Conservation (phyloP, 2,797 vertebrate genomes). For the Orientallactaga sibirica region DNA sequence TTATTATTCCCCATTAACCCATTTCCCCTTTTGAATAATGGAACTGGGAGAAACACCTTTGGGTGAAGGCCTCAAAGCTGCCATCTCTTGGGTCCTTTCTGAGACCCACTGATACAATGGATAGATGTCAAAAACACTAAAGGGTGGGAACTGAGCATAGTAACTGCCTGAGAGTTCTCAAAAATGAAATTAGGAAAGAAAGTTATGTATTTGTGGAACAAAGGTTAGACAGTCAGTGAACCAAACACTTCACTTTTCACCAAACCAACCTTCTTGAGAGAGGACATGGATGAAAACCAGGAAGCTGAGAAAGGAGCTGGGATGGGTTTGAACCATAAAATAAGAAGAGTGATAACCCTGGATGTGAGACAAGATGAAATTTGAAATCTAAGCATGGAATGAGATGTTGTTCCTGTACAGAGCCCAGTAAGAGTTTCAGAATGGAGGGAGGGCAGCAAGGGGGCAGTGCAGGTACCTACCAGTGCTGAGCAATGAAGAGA, state of each 20-base stretch:
- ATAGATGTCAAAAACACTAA: not conserved
- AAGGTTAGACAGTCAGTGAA: not conserved
- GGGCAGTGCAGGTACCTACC: not conserved
- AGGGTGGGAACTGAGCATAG: not conserved
- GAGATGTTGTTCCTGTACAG: not conserved
- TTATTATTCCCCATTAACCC: not conserved
- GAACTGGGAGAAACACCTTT: not conserved
- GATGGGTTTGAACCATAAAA: not conserved
- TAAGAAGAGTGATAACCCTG: not conserved
- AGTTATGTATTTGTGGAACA: not conserved
- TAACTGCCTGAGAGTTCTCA: not conserved
- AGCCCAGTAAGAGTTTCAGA: not conserved
- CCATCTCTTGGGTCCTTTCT: not conserved
- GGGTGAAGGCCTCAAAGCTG: not conserved
- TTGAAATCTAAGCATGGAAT: not conserved
- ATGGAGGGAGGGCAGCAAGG: fast-evolving
- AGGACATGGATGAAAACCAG: not conserved
- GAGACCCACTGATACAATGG: not conserved
- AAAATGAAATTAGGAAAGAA: not conserved
- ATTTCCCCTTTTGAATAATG: not conserved
- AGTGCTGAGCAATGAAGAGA: not conserved
- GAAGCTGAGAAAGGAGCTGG: not conserved
- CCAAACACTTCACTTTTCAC: not conserved
- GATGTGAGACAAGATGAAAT: not conserved
- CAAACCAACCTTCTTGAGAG: not conserved